Evolutionary conservation across 1,140 invertebrate species (phyloP).

Genomic region (Camponotus vicinus): DNA sequence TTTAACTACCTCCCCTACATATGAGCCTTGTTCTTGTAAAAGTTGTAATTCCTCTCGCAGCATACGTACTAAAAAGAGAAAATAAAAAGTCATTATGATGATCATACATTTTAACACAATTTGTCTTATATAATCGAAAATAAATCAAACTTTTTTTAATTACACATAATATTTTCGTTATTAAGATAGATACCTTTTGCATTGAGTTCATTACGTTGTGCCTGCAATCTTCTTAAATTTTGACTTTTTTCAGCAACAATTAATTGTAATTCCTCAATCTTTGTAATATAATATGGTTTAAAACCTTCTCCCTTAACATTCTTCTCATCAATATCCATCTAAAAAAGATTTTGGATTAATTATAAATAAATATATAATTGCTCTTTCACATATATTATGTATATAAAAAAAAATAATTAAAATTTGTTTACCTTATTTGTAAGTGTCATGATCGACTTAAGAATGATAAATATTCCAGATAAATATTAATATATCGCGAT

Average conservation of each 20-base stretch:
- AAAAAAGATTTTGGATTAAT: slow-evolving; percentile 52
- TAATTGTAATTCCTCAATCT: slow-evolving; percentile 98
- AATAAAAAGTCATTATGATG: neutral
- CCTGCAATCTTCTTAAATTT: slow-evolving; percentile 98
- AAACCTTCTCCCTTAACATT: slow-evolving; percentile 93
- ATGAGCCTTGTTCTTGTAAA: slow-evolving; percentile 99
- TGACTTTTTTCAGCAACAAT: slow-evolving; percentile 99
- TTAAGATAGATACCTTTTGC: slow-evolving; percentile 93
- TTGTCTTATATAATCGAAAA: neutral
- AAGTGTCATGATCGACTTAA: slow-evolving; percentile 80
- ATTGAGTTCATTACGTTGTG: slow-evolving; percentile 99
- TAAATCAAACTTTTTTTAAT: slow-evolving; percentile 9
- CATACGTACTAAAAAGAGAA: slow-evolving; percentile 93
- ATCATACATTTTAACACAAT: neutral
- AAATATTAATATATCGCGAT: neutral
- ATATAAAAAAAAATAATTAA: neutral
- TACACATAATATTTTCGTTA: neutral
- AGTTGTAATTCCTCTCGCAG: slow-evolving; percentile 98
- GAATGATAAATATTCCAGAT: neutral
- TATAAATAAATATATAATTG: slow-evolving; percentile 21
- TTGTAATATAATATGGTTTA: slow-evolving; percentile 97
- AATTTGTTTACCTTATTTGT: slow-evolving; percentile 79
- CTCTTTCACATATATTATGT: neutral
- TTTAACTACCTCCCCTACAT: slow-evolving; percentile 99
- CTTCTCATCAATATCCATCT: slow-evolving; percentile 96